Base-by-base conservation (phyloP, 2,888 invertebrate species). In the Orthosia cruda region DNA sequence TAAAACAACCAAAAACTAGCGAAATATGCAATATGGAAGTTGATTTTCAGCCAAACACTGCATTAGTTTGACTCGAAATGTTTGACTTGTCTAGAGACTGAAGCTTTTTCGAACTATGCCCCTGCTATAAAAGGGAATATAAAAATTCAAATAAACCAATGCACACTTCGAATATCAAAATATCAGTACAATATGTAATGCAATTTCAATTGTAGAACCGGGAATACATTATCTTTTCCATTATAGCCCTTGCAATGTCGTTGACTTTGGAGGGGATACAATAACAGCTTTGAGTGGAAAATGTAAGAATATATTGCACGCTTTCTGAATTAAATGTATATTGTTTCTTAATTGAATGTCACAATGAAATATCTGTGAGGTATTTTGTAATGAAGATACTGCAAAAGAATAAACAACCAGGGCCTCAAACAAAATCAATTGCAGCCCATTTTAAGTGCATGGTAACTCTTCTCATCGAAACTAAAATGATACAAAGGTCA, bases 331-430 rank as follows among this genome's bases (percentile, higher is more conserved):
- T 52, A 55, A 61, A 66, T 50, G 49, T 13, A 32, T 47, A 50
- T 16, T 26, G n/a, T 58, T 80, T 71, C 58, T 32, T 65, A 65
- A 52, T 81, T 81, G 18, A 81, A 66, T 66, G 26, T 80, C 49
- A 45, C 18, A 15, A 11, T 67, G 32, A 66, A 58, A 63, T 57
- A 67, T 74, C n/a, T 47, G 45, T 57, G 45, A 1, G n/a, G 13
- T 47, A 32, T 45, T 45, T 78, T 18, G 3, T 49, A 23, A 54
- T 40, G 4, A 26, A 50, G 16, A 32, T n/a, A 71, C 0, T 47
- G 23, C 16, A 68, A 15, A 2, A 13, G 16, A 18, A 26, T 15
- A 5, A 18, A 32, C 12, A 12, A 47, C 26, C 16, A 47, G 16
- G n/a, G 12, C n/a, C 40, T 40, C 9, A 40, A 40, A 9, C 9